Percentiles rank a stretch among this genome's conserved stretches.
Evolutionary conservation across 2,888 invertebrate genomes (phyloP).

Genomic region (Acholoe squamosa): DNA sequence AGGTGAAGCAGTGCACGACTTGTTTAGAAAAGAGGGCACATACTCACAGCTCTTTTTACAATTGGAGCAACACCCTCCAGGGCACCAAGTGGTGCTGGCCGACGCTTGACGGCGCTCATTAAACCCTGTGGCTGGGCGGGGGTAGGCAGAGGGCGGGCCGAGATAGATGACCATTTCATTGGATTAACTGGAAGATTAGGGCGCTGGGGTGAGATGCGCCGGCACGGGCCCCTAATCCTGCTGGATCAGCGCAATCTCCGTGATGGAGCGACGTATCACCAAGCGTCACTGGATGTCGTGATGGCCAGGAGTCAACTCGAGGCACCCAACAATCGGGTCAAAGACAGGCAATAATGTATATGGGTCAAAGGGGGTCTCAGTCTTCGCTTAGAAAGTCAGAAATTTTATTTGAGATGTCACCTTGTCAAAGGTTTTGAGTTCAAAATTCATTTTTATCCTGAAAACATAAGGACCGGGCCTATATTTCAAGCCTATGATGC

Average conservation of each 20-base stretch:
- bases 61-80: no score
- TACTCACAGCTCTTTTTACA: no score
- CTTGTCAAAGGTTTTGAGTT: no score
- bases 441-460: no score
- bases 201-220: constrained; percentile 15
- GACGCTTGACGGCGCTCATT: neutral
- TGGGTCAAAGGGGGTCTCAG: no score
- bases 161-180: constrained; percentile 61
- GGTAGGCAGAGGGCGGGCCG: constrained; percentile 8
- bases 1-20: no score
- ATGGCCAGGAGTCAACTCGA: neutral
- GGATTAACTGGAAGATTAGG: constrained; percentile 63
- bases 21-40: no score
- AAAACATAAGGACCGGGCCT: no score
- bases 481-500: no score
- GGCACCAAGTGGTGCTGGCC: neutral
- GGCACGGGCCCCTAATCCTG: constrained; percentile 53
- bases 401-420: no score
- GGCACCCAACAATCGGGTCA: neutral
- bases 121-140: neutral
- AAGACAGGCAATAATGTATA: neutral
- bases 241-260: constrained; percentile 54
- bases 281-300: neutral
- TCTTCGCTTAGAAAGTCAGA: no score
- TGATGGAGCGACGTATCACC: constrained; percentile 50